These are phyloP conservation scores for Semibalanus balanoides DNA, from an alignment of 1,140 invertebrate species.

Conservation along the genomic window DNA sequence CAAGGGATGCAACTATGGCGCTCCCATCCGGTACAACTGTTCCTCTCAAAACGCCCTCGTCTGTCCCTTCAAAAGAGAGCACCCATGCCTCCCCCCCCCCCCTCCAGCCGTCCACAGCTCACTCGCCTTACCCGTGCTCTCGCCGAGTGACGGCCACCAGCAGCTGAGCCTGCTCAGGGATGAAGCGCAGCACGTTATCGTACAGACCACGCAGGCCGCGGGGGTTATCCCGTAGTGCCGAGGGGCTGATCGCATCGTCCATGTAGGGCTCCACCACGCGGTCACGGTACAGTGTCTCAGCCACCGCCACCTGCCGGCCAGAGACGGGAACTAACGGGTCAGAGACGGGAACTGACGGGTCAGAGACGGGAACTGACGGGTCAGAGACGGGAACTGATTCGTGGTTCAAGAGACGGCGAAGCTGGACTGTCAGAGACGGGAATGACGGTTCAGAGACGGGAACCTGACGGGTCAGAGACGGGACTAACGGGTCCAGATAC, in stretches of 20 bases:
- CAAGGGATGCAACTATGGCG: no score
- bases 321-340: no score
- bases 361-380: no score
- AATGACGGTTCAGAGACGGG: no score
- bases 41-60: no score
- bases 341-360: background rate
- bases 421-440: no score
- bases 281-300: background rate
- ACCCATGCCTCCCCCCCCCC: background rate
- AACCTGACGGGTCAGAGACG: no score
- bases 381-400: no score
- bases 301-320: background rate
- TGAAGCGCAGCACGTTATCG: background rate
- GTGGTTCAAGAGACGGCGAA: no score
- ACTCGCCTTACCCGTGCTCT: background rate
- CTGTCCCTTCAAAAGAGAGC: no score
- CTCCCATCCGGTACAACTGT: no score
- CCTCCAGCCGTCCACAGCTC: background rate
- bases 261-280: conserved; percentile 3
- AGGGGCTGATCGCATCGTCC: background rate
- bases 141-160: background rate
- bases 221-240: background rate
- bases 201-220: background rate
- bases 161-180: background rate
- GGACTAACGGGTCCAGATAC: no score